Conservation (phyloP, 2,888 invertebrate genomes). For the Rhabditoides inermis region DNA sequence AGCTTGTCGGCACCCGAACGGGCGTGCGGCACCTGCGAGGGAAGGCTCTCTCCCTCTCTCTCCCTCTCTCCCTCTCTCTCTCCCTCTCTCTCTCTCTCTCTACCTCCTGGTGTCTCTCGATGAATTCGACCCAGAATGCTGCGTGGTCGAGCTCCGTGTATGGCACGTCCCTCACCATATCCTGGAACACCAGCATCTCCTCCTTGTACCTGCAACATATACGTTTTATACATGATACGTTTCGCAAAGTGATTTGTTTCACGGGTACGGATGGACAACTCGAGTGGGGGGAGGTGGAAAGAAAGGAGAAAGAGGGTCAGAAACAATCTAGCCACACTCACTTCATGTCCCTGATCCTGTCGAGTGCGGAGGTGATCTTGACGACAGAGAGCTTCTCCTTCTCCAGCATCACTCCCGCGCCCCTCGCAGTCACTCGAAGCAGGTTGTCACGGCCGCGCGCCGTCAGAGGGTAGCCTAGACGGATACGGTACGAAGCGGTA, state of each 20-base stretch:
- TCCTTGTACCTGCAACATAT: slow-evolving; percentile 39
- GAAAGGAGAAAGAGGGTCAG: too few species aligned
- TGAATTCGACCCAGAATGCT: slow-evolving; percentile 53
- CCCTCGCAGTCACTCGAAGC: slow-evolving; percentile 40
- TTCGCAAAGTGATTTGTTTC: not conserved
- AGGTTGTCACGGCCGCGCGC: too few species aligned
- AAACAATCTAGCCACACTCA: slow-evolving; percentile 13
- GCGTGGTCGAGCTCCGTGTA: slow-evolving; percentile 51
- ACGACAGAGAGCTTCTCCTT: slow-evolving; percentile 18
- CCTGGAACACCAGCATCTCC: slow-evolving; percentile 50
- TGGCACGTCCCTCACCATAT: slow-evolving; percentile 51
- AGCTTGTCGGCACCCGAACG: slow-evolving; percentile 51
- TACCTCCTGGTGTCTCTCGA: slow-evolving; percentile 51
- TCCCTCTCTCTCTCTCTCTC: not conserved
- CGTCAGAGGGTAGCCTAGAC: too few species aligned
- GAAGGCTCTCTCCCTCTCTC: not conserved
- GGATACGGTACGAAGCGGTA: too few species aligned
- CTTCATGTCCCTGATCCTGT: slow-evolving; percentile 19
- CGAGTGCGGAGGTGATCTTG: slow-evolving; percentile 19
- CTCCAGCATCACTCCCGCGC: slow-evolving; percentile 44
- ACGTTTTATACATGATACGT: too few species aligned
- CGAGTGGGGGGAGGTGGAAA: too few species aligned
- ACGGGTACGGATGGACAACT: not conserved
- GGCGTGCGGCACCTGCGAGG: slow-evolving; percentile 47
- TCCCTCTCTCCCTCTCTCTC: not conserved